Conservation (phyloP, 2,113 vertebrate genomes). For the Scomber japonicus region DNA sequence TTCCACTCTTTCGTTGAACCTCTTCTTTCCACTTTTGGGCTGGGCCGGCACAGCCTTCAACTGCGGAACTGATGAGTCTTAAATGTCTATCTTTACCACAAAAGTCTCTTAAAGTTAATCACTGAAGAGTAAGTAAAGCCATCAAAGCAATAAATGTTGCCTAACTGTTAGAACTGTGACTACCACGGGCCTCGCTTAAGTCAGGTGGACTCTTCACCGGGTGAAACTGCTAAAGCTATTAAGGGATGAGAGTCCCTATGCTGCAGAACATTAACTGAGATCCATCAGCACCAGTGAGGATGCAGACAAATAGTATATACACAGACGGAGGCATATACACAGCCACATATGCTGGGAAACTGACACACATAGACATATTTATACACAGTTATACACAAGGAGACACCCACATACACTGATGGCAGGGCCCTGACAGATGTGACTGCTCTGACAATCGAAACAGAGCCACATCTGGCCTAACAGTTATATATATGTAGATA, state of each 20-base stretch:
- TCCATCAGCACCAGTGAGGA: slow-evolving; percentile 58
- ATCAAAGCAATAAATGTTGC: slow-evolving; percentile 53
- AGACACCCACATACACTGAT: slow-evolving; percentile 48
- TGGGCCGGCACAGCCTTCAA: background rate
- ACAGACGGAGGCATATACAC: slow-evolving; percentile 26
- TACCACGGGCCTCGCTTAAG: background rate
- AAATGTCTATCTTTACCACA: slow-evolving; percentile 49
- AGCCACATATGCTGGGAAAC: slow-evolving; percentile 41
- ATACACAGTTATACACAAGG: slow-evolving; percentile 33
- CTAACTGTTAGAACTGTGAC: slow-evolving; percentile 27
- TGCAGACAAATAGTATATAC: slow-evolving; percentile 56
- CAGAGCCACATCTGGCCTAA: slow-evolving; percentile 76
- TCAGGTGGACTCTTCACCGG: slow-evolving; percentile 47
- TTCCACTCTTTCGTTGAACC: background rate
- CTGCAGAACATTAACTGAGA: slow-evolving; percentile 69
- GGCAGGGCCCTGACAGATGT: slow-evolving; percentile 69
- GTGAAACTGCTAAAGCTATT: slow-evolving; percentile 70
- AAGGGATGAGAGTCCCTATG: slow-evolving; percentile 55
- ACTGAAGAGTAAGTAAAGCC: slow-evolving; percentile 47
- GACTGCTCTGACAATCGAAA: slow-evolving; percentile 60
- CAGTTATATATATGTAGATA: slow-evolving; percentile 54
- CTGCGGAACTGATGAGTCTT: slow-evolving; percentile 1
- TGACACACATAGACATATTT: slow-evolving; percentile 34
- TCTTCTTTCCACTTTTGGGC: background rate
- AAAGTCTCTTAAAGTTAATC: slow-evolving; percentile 65